Base-by-base conservation (phyloP, 2,888 invertebrate species). In the Lepetodrilus schrolli region DNA sequence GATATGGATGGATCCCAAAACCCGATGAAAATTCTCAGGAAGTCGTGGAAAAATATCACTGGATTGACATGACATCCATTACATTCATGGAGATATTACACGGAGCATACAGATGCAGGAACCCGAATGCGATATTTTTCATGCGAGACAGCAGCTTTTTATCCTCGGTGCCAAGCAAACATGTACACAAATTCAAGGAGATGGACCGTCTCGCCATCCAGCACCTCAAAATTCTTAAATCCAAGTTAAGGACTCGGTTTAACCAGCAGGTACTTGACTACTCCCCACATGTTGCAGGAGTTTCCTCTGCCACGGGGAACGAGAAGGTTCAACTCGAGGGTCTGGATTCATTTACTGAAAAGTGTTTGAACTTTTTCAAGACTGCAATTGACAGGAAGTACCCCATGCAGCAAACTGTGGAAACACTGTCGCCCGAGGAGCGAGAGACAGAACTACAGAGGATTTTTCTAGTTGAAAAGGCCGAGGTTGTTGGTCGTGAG, bases 41-140 rank as follows among this genome's bases (percentile, higher is more conserved):
- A 17, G 76, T 88, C 17, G 78, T 58, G 36, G 72, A 81, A 43
- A 83, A 82, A 70, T 90, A 89, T 76, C 48, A 78, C 38, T 90
- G 89, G 89, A 82, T 90, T 48, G 81, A 82, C n/a, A 81, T 82
- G 5, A 82, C 87, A 7, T 90, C 90, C 3, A 89, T 90, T 34
- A 90, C 90, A 30, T 86, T 85, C 48, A 89, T 90, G 89, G 90
- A 90, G 73, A 82, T 90, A 30, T 77, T 90, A 65, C 86, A 87
- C 79, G 90, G 89, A 20, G 89, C 88, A 26, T 86, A 81, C 74
- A 83, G 86, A 86, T 86, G 21, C 37, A 73, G 76, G 26, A 90
- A 86, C 78, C 84, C 82, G 26, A 89, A 89, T 83, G 89, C 89
- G 8, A 79, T 82, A 30, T 89, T 89, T 77, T 86, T 89, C 72